Evolutionary conservation across 2,113 vertebrate species (phyloP), one percentile per base, ranked within the genome.

Genomic region (Verasper variegatus): DNA sequence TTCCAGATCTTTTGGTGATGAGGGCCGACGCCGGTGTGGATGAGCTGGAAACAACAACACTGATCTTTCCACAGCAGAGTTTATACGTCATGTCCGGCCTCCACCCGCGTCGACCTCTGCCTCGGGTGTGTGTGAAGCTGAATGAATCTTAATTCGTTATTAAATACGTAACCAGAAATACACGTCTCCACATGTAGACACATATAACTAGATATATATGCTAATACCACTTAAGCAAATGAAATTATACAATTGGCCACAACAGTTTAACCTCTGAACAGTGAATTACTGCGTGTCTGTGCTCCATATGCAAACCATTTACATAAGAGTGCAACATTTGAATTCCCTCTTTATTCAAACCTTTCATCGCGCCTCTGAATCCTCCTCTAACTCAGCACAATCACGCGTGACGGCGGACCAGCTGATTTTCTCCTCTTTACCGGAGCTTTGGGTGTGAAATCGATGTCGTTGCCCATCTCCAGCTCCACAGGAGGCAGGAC

Each of bases 181-280:
- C 58, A 2, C n/a, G 63, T 35, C 37, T 69, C 51, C 80, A 21
- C 4, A 66, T 74, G 47, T 12, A 40, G 17, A 76, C 71, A 79
- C 73, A 55, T 63, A 67, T 89, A 87, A 89, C 75, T 59, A 82
- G 77, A 90, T 89, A 82, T 89, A 82, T 85, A 91, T 84, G 80
- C 67, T 89, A 89, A 91, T 74, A 84, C 52, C 90, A 89, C 88
- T 92, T 88, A 92, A 64, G 84, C 76, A 88, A 89, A 92, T 89
- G n/a, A 83, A 89, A 87, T 88, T 77, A 71, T 86, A 78, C 85
- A 72, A 87, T 78, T 86, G 68, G 59, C 73, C 58, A 37, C 67
- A 68, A 68, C 74, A 79, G 86, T 86, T 80, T 85, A 84, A 87
- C 86, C 85, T 91, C 67, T 86, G 71, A 78, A 83, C 73, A 80